Conservation (phyloP, 2,888 invertebrate genomes). For the Xestia ashworthii region DNA sequence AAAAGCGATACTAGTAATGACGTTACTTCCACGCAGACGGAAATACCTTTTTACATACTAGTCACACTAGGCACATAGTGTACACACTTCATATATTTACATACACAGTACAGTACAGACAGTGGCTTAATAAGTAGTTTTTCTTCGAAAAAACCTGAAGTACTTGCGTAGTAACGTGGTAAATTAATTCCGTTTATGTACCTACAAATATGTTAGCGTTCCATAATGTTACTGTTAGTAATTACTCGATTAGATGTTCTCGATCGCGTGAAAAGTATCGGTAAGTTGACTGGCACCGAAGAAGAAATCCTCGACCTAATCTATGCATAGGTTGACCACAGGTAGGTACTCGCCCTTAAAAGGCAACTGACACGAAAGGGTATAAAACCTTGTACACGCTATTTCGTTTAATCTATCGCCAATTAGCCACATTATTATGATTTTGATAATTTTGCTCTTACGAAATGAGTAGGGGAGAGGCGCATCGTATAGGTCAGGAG, state of each 20-base stretch:
- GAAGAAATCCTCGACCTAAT: constrained; percentile 68
- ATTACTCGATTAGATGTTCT: constrained; percentile 54
- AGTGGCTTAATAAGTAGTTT: constrained; percentile 6
- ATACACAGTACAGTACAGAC: constrained; percentile 10
- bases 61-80: not conserved
- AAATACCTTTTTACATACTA: constrained; percentile 28
- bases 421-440: not conserved
- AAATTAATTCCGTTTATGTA: constrained; percentile 21
- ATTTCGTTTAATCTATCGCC: not conserved
- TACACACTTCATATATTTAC: constrained; percentile 18
- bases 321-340: constrained; percentile 23
- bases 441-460: constrained; percentile 8
- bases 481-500: not conserved
- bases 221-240: constrained; percentile 26
- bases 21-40: constrained; percentile 10
- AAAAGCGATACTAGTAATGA: constrained; percentile 14
- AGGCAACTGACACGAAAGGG: constrained; percentile 16
- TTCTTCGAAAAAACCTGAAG: not conserved
- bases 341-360: constrained; percentile 13
- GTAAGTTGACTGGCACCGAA: constrained; percentile 47
- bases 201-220: constrained; percentile 23
- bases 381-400: not conserved
- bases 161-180: not conserved
- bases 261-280: constrained; percentile 52
- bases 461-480: not conserved